A percentile compares a stretch with the other conserved stretches of the same genome.
These are phyloP conservation scores for Scolanthus callimorphus DNA, from an alignment of 92 coral and sea anemone genomes.

Conservation along the genomic window DNA sequence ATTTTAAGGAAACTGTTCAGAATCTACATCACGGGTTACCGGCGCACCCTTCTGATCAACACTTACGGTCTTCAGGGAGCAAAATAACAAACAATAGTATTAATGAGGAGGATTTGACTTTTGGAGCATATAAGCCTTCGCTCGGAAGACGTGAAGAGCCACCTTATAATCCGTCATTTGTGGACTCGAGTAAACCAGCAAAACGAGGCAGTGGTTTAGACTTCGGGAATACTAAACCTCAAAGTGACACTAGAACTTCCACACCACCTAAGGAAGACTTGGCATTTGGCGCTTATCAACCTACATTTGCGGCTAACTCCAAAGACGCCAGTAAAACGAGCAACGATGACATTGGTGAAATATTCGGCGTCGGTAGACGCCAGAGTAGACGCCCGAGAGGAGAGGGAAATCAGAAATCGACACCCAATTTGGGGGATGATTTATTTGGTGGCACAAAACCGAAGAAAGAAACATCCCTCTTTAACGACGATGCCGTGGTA, in stretches of 20 bases:
- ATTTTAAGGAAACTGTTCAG: constrained; percentile 81
- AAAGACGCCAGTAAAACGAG: constrained; percentile 13
- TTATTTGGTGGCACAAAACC: constrained; percentile 52
- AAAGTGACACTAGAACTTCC: constrained; percentile 3
- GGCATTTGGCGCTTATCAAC: constrained; percentile 57
- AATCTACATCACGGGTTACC: constrained; percentile 94
- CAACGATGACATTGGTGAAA: constrained; percentile 35
- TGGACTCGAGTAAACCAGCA: constrained; percentile 26
- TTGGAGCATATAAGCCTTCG: constrained; percentile 84
- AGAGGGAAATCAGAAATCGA: constrained; percentile 13
- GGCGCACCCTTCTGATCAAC: constrained; percentile 78
- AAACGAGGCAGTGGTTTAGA: constrained; percentile 62
- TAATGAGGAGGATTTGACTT: constrained; percentile 52
- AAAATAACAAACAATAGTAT: constrained; percentile 29
- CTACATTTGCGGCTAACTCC: constrained; percentile 37
- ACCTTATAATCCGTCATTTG: constrained; percentile 68
- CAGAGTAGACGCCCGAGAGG: constrained; percentile 40
- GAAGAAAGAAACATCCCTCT: constrained; percentile 34
- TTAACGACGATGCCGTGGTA: constrained; percentile 39
- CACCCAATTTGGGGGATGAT: constrained; percentile 68
- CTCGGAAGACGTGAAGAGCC: constrained; percentile 36
- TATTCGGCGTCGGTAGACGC: constrained; percentile 7
- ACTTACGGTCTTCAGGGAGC: constrained; percentile 27
- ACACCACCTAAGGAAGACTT: constrained; percentile 29
- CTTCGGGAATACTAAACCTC: constrained; percentile 40